Percentiles rank a stretch among this genome's conserved stretches.
phyloP scores from a whole-genome alignment of 2,113 vertebrate species.

The Muscicapa adusta region DNA sequence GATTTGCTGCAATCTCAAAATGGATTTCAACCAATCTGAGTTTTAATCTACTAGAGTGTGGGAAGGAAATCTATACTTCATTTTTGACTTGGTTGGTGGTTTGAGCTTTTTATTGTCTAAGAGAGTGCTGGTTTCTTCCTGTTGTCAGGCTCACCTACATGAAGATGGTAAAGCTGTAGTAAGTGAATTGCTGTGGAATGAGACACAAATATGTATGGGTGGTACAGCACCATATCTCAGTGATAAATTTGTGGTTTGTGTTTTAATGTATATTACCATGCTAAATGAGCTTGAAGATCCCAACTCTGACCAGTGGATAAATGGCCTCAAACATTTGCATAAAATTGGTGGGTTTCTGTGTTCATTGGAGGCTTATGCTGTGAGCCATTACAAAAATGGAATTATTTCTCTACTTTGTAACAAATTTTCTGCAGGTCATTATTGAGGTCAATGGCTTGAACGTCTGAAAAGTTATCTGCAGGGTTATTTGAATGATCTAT shows the following conservation, averaged over 20 bases:
- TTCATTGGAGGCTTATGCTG: background rate
- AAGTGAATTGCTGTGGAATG: background rate
- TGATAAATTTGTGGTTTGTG: background rate
- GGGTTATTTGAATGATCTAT: background rate
- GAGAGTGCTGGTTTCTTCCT: background rate
- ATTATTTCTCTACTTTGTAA: background rate
- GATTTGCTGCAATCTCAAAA: slow-evolving; percentile 7
- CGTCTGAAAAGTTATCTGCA: background rate
- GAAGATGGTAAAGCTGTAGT: background rate
- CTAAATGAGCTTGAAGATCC: background rate
- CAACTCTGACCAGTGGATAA: background rate
- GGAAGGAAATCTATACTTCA: slow-evolving; percentile 5
- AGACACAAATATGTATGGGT: background rate
- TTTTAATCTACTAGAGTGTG: background rate
- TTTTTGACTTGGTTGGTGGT: background rate
- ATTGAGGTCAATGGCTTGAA: background rate
- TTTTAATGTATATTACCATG: background rate
- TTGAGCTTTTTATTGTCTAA: background rate
- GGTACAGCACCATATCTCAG: too few species aligned
- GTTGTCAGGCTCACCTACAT: background rate
- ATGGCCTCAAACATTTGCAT: background rate
- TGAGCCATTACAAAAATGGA: background rate
- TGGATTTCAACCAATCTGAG: background rate
- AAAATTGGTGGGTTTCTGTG: background rate
- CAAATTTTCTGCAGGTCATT: background rate